Evolutionary conservation across 2,113 vertebrate genomes (phyloP).

Genomic region (Antigone vipio): DNA sequence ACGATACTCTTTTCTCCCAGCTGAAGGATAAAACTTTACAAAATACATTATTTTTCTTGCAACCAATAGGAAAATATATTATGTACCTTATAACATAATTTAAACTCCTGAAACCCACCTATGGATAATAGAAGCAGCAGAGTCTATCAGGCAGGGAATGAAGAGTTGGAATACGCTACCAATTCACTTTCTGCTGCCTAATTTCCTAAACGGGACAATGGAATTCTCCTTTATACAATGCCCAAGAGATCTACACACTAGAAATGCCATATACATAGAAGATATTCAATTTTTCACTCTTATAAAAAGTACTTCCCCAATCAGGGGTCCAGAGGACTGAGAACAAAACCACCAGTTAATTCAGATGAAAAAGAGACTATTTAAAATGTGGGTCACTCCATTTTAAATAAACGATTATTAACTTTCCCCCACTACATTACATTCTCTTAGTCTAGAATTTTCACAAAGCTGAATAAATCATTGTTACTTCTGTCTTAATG

Average conservation of each 20-base stretch:
- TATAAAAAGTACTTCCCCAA: neutral
- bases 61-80: neutral
- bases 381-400: neutral
- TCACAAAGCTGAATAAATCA: neutral
- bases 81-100: neutral
- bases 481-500: neutral
- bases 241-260: neutral
- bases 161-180: neutral
- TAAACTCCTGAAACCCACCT: neutral
- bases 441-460: neutral
- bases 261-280: neutral
- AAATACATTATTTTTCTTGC: neutral
- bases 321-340: neutral
- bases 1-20: neutral
- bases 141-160: neutral
- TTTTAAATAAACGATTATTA: neutral
- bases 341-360: neutral
- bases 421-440: neutral
- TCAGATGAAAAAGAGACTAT: neutral
- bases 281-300: neutral
- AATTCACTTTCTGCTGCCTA: neutral
- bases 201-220: neutral
- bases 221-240: neutral
- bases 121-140: neutral
- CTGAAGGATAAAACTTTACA: neutral